These are phyloP conservation scores for Potorous gilbertii DNA, from an alignment of 2,797 vertebrate species.

Conservation along the genomic window DNA sequence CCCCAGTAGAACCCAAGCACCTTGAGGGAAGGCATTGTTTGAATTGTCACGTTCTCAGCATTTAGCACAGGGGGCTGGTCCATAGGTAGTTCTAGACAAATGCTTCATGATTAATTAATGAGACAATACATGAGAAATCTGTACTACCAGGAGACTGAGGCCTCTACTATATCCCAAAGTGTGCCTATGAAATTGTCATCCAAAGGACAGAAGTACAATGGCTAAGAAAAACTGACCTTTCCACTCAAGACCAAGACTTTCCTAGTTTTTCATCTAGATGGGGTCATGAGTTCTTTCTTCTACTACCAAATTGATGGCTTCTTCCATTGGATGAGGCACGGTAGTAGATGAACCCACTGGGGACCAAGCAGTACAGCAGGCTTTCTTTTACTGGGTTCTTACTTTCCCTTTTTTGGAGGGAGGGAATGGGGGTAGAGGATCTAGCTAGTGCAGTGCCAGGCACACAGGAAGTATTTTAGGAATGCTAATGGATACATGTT, in stretches of 20 bases:
- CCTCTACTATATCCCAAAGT: background rate
- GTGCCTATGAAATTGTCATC: conserved; percentile 56
- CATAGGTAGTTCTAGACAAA: background rate
- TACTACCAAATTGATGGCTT: conserved; percentile 47
- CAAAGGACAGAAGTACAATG: conserved; percentile 66
- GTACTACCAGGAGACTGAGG: conserved; percentile 15
- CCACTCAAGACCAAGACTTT: conserved; percentile 65
- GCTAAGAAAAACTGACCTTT: conserved; percentile 55
- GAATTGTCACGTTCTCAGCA: background rate
- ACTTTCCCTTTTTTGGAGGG: background rate
- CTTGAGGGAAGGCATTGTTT: background rate
- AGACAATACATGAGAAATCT: conserved; percentile 2
- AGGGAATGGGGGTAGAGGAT: fast-evolving
- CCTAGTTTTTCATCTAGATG: conserved; percentile 70
- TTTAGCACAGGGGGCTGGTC: background rate
- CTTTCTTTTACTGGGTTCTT: background rate
- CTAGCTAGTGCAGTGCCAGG: background rate
- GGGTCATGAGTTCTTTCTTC: conserved; percentile 58
- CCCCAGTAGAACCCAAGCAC: background rate
- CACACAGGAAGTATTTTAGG: background rate
- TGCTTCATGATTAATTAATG: background rate
- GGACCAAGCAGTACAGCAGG: background rate
- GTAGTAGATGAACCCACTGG: conserved; percentile 28
- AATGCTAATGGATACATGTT: background rate
- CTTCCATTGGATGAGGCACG: conserved; percentile 66